These are phyloP conservation scores for Trichosurus vulpecula DNA, from an alignment of 2,797 vertebrate genomes.

Conservation along the genomic window DNA sequence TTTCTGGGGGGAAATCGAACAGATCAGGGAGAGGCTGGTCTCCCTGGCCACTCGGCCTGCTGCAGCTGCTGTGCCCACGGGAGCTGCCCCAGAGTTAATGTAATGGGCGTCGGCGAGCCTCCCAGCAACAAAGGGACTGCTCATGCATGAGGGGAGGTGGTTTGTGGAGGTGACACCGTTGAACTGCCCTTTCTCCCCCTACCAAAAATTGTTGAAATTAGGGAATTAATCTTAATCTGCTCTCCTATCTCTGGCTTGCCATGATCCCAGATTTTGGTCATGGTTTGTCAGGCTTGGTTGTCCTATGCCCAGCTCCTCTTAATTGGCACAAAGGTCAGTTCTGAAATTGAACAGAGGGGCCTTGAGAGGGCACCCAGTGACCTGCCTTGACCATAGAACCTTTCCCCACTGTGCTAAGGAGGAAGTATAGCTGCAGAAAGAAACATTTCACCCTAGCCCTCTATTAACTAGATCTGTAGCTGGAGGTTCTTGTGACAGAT, in stretches of 20 bases:
- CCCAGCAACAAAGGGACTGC: constrained; percentile 60
- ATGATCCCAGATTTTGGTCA: not conserved
- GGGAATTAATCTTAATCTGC: constrained; percentile 82
- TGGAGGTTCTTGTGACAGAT: not conserved
- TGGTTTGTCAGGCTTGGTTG: constrained; percentile 58
- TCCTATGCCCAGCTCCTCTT: constrained; percentile 32
- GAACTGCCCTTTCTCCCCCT: constrained; percentile 79
- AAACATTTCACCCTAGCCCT: not conserved
- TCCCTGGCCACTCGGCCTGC: constrained; percentile 59
- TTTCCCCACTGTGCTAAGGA: not conserved
- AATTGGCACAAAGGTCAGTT: not conserved
- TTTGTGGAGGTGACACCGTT: constrained; percentile 71
- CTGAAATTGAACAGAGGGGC: constrained; percentile 22
- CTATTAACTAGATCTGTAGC: not conserved
- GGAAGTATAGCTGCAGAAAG: constrained; percentile 16
- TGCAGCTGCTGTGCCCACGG: constrained; percentile 6
- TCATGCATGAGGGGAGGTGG: constrained; percentile 65
- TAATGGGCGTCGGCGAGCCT: constrained; percentile 14
- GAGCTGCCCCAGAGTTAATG: constrained; percentile 24
- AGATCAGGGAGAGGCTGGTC: constrained; percentile 25
- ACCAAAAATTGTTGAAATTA: constrained; percentile 79
- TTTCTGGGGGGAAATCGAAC: constrained; percentile 55
- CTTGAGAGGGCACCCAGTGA: constrained; percentile 15
- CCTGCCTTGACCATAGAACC: not conserved
- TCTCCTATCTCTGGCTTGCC: constrained; percentile 61